Evolutionary conservation across 2,797 vertebrate species (phyloP).

Genomic region (Sandelia bainsii): DNA sequence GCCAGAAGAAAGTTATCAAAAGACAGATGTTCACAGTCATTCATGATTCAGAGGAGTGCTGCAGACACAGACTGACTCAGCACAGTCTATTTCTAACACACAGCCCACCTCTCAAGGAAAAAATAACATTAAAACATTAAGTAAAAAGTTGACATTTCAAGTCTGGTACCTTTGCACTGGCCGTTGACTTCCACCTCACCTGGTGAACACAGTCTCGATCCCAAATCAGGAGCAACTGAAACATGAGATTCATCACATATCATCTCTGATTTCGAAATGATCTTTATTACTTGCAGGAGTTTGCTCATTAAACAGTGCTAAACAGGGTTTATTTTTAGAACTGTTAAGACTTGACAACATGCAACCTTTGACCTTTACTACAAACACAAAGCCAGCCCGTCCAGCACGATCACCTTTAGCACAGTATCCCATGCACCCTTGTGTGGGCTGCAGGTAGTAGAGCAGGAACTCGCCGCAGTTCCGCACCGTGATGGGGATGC

Average conservation of each 20-base stretch:
- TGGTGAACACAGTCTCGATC: slow-evolving; percentile 73
- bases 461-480: slow-evolving; percentile 84
- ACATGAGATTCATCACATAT: slow-evolving; percentile 18
- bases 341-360: neutral
- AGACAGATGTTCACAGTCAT: too few relatives aligned
- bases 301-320: too few relatives aligned
- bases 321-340: too few relatives aligned
- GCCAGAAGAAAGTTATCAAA: too few relatives aligned
- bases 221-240: slow-evolving; percentile 72
- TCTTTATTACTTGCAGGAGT: too few relatives aligned
- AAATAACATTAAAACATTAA: neutral
- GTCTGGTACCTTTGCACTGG: slow-evolving; percentile 78
- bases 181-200: slow-evolving; percentile 79
- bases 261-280: neutral
- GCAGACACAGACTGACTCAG: too few relatives aligned
- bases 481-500: slow-evolving; percentile 78
- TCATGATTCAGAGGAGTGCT: neutral
- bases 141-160: neutral
- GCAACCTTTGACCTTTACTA: neutral
- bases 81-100: too few relatives aligned
- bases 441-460: slow-evolving; percentile 85
- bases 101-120: too few relatives aligned
- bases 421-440: slow-evolving; percentile 87
- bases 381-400: neutral
- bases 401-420: slow-evolving; percentile 74